A percentile compares a stretch with the other conserved stretches of the same genome.
These are phyloP conservation scores for Microctonus hyperodae DNA, from an alignment of 2,888 invertebrate genomes.

Conservation along the genomic window DNA sequence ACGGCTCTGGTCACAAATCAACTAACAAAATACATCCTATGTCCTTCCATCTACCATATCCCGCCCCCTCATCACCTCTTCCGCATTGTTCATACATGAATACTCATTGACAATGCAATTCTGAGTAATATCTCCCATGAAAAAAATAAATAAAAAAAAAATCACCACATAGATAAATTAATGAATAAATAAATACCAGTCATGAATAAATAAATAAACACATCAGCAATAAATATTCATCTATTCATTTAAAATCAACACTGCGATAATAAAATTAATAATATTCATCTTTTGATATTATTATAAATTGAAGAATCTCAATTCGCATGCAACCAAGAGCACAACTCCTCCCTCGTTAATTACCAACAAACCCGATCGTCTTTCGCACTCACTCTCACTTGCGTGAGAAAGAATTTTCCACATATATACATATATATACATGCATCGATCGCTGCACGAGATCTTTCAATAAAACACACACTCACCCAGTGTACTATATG, in stretches of 20 bases:
- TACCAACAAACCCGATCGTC: constrained; percentile 21
- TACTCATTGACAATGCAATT: neutral
- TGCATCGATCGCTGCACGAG: constrained; percentile 33
- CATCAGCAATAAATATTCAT: no score
- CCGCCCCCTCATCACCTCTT: constrained; percentile 15
- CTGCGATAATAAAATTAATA: no score
- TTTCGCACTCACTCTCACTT: constrained; percentile 26
- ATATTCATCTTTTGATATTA: no score
- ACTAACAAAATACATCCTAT: constrained; percentile 37
- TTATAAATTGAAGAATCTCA: constrained; percentile 15
- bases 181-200: no score
- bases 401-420: constrained; percentile 34
- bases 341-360: constrained; percentile 25
- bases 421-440: neutral
- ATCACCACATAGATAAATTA: neutral
- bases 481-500: neutral
- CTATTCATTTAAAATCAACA: no score
- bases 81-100: constrained; percentile 26
- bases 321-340: constrained; percentile 19
- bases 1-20: constrained; percentile 44
- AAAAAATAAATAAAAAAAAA: neutral
- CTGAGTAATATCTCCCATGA: neutral
- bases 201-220: no score
- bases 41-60: neutral
- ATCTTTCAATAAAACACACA: constrained; percentile 32